Conservation (phyloP, 1,140 invertebrate genomes). For the Nymphalis io region DNA sequence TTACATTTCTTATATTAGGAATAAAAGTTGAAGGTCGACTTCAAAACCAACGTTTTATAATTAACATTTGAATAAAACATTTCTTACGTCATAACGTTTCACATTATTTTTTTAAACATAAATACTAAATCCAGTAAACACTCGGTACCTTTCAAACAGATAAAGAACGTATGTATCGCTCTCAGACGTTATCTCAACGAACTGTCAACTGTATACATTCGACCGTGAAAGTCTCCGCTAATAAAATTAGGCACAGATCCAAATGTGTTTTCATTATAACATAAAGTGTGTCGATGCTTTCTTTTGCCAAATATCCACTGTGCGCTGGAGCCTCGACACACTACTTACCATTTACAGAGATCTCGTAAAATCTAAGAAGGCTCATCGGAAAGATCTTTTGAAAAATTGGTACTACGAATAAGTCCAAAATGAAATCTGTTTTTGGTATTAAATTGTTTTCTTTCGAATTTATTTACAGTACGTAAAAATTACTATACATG, state of each 20-base stretch:
- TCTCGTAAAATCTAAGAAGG: slow-evolving; percentile 14
- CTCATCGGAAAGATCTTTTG: slow-evolving; percentile 9
- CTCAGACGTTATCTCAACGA: slow-evolving; percentile 15
- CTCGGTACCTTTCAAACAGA: too few species aligned
- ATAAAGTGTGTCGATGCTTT: slow-evolving; percentile 41
- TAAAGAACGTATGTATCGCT: slow-evolving; percentile 11
- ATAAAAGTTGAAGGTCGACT: too few species aligned
- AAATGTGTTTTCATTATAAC: slow-evolving; percentile 52
- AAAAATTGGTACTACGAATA: slow-evolving; percentile 28
- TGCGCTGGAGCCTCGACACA: slow-evolving; percentile 22
- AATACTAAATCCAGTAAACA: background rate
- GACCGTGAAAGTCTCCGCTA: slow-evolving; percentile 36
- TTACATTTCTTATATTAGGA: too few species aligned
- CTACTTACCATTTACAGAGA: slow-evolving; percentile 23
- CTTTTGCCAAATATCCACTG: slow-evolving; percentile 39
- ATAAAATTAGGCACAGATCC: slow-evolving; percentile 56
- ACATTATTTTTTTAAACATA: too few species aligned
- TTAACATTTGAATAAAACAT: too few species aligned
- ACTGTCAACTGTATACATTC: slow-evolving; percentile 30
- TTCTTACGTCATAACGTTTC: too few species aligned
- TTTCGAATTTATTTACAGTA: too few species aligned
- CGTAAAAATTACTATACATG: too few species aligned
- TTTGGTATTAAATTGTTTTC: too few species aligned
- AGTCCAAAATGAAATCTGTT: too few species aligned
- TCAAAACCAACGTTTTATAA: too few species aligned